Base-by-base conservation (phyloP, 2,888 invertebrate genomes). In the Lochmaea crataegi region DNA sequence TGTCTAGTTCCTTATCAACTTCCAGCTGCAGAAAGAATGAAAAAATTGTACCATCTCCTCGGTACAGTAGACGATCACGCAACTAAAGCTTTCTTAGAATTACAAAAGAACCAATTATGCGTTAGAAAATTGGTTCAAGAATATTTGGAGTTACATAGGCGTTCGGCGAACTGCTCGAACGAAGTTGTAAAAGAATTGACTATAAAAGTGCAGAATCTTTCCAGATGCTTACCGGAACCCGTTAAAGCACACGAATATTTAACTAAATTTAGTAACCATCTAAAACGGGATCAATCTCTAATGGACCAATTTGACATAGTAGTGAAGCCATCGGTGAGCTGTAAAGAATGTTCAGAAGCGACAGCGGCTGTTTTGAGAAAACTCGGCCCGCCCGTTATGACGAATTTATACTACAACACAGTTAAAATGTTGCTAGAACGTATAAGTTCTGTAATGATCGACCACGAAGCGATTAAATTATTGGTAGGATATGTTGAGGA, bases 11-110 rank as follows among this genome's bases (percentile, higher is more conserved):
- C 98, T 0, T 99, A 97, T 86, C 95, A 95, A 77, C 87, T 98
- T 72, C 90, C 94, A 0, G 90, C 97, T 0, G 92, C 92, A 26
- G 94, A 96, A 74, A 90, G 98, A 75, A 98, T 98, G 98, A 96
- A 96, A 86, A 87, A 87, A 82, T 87, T 99, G 32, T 96, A 96
- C 84, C 95, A 96, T 84, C 87, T 98, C 53, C 92, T 97, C 84
- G 96, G 96, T 9, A 97, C 97, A 60, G 94, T 98, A 45, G 98
- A 98, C 84, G 96, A 97, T 79, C 94, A 98, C 86, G 98, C 98
- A 0, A 94, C 95, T 0, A 98, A 97, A 87, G 95, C 96, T 4
- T 94, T 96, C 83, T 92, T 97, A 83, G 98, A 98, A 86, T 88
- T 98, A 74, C 95, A 98, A 83, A 97, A 96, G 83, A 95, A 96